phyloP scores from a whole-genome alignment of 2,797 vertebrate species.

The Alca torda region DNA sequence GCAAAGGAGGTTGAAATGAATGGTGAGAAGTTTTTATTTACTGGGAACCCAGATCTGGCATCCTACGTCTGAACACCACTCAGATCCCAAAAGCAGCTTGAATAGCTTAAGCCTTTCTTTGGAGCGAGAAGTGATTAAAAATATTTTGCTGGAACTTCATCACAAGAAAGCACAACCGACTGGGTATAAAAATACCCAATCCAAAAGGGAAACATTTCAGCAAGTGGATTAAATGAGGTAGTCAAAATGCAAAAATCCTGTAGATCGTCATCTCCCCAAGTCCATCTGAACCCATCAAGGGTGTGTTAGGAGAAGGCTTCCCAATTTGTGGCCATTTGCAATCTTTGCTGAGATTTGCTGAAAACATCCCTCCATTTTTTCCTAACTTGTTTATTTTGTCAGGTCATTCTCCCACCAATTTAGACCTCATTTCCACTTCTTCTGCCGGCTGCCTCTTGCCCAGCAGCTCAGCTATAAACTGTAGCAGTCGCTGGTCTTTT shows the following conservation, averaged over 20 bases:
- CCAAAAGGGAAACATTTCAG: not conserved
- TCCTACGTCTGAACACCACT: not conserved
- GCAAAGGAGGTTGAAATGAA: not conserved
- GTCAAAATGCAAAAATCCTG: not conserved
- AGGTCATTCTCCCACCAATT: not conserved
- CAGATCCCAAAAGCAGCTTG: not conserved
- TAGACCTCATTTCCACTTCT: not conserved
- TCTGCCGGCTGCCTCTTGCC: not conserved
- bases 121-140: not conserved
- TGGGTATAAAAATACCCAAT: not conserved
- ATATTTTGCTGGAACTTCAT: not conserved
- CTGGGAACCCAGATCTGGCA: not conserved
- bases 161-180: not conserved
- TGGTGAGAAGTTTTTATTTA: not conserved
- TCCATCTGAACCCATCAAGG: not conserved
- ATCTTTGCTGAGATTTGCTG: not conserved
- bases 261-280: not conserved
- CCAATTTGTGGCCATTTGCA: not conserved
- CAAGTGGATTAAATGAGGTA: not conserved
- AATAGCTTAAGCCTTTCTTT: not conserved
- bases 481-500: not conserved
- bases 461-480: not conserved
- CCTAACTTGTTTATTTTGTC: not conserved
- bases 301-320: not conserved
- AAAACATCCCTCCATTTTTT: not conserved